Evolutionary conservation across 23 tunicate genomes (phyloP), one percentile per base, ranked within the genome.

Genomic region (Aplidium turbinatum): DNA sequence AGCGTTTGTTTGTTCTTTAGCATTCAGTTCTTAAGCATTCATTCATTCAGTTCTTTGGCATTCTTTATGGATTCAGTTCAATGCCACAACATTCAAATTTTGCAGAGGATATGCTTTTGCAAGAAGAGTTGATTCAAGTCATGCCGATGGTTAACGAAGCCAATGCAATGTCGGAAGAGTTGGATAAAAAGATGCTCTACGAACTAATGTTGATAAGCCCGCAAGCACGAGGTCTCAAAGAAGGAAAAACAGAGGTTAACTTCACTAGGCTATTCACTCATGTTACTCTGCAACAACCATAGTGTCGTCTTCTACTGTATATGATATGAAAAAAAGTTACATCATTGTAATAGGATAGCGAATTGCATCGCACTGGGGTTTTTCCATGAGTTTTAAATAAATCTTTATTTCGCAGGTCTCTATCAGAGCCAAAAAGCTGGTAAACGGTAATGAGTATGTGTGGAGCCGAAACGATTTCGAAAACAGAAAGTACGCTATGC

Each of bases 121-220:
- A 84, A 57, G 91, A 91, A 58, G 97, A 91, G 30, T 46, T 91
- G 5, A 34, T 84, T 28, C 86, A 77, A 23, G 58, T 79, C 13
- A 78, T 84, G 78, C 97, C 86, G 16, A 84, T 84, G 83, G 86
- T 91, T 26, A 91, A 79, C 35, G 97, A 91, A 50, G 91, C 97
- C 35, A 91, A 91, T 57, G 89, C 91, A 24, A 91, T 91, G 46
- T 71, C 87, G 3, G 97, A 91, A 24, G 97, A 83, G 45, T 53
- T 91, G 52, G 97, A 91, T 57, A 62, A 71, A 56, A 91, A 84
- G 36, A 91, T 91, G 97, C 7, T 70, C 32, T 91, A 58, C 78
- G 82, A 84, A 61, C 39, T 91, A 31, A 73, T 73, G 1, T 72
- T 84, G 23, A 68, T 84, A 28, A 79, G 91, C 68, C 97, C 91